Percentiles rank a stretch among this genome's conserved stretches.
phyloP scores from a whole-genome alignment of 1,140 invertebrate genomes.

The Choristoneura fumiferana region DNA sequence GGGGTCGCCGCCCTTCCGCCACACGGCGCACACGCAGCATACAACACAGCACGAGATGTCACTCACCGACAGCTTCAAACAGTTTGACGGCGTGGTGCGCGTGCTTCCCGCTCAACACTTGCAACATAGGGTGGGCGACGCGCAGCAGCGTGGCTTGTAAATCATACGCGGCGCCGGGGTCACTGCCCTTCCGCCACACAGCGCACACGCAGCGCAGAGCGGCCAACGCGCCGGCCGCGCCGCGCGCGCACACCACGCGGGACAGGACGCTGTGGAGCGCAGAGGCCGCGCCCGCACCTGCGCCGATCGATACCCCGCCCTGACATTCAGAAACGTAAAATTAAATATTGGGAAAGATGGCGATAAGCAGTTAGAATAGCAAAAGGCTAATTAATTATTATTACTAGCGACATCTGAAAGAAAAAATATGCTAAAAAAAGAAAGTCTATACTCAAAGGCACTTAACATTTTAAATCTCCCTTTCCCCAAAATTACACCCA shows the following conservation, averaged over 20 bases:
- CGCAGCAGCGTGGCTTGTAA: slow-evolving; percentile 60
- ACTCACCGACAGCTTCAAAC: slow-evolving; percentile 55
- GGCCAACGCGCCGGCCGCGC: slow-evolving; percentile 45
- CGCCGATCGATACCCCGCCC: slow-evolving; percentile 52
- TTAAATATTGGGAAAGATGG: no score
- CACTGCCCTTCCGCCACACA: slow-evolving; percentile 34
- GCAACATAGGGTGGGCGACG: slow-evolving; percentile 54
- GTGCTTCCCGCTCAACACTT: slow-evolving; percentile 44
- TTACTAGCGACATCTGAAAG: no score
- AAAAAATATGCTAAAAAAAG: no score
- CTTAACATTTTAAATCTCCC: no score
- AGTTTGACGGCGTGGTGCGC: slow-evolving; percentile 48
- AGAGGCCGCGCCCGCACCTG: slow-evolving; percentile 52
- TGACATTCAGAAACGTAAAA: no score
- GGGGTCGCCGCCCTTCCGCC: slow-evolving; percentile 30
- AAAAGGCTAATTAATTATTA: no score
- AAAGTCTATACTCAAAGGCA: no score
- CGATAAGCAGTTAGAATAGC: no score
- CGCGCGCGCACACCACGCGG: slow-evolving; percentile 54
- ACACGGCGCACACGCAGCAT: slow-evolving; percentile 35
- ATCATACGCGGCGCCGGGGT: slow-evolving; percentile 45
- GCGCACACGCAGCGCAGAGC: slow-evolving; percentile 39
- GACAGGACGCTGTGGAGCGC: slow-evolving; percentile 58
- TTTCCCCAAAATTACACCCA: no score
- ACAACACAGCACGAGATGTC: background rate